Conservation (phyloP, 2,113 vertebrate species). For the Raja brachyura region DNA sequence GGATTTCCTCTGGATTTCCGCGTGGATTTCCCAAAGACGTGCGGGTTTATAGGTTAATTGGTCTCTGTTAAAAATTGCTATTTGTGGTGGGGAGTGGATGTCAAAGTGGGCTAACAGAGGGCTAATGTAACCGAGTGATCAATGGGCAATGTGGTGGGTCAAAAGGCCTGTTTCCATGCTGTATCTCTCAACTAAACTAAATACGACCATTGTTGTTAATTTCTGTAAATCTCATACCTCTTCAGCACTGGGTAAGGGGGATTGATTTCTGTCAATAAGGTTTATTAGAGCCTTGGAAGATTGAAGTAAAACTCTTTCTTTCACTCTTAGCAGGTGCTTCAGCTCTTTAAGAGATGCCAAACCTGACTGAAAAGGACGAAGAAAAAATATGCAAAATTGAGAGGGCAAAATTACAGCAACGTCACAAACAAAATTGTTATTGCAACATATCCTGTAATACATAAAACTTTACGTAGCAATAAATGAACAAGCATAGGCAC, state of each 20-base stretch:
- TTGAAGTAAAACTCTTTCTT: slow-evolving; percentile 67
- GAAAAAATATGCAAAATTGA: not conserved
- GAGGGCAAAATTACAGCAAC: slow-evolving; percentile 38
- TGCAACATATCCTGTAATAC: not conserved
- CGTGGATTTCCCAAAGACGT: no score
- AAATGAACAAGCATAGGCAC: not conserved
- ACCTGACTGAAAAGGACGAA: slow-evolving; percentile 55
- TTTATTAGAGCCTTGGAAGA: slow-evolving; percentile 64
- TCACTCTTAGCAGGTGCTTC: slow-evolving; percentile 62
- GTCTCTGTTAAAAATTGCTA: no score
- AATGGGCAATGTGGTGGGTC: no score
- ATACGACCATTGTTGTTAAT: not conserved
- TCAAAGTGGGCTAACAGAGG: no score
- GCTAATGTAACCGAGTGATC: no score
- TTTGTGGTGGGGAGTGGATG: no score
- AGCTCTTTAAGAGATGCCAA: slow-evolving; percentile 61
- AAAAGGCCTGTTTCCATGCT: no score
- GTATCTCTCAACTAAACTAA: no score
- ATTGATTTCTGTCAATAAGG: slow-evolving; percentile 55
- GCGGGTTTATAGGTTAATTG: no score
- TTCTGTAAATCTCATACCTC: slow-evolving; percentile 61
- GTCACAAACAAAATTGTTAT: not conserved
- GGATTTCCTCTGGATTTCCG: no score
- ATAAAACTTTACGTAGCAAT: not conserved
- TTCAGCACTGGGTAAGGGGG: slow-evolving; percentile 50